Base-by-base conservation (phyloP, 2,797 vertebrate genomes). In the Taeniopygia guttata region DNA sequence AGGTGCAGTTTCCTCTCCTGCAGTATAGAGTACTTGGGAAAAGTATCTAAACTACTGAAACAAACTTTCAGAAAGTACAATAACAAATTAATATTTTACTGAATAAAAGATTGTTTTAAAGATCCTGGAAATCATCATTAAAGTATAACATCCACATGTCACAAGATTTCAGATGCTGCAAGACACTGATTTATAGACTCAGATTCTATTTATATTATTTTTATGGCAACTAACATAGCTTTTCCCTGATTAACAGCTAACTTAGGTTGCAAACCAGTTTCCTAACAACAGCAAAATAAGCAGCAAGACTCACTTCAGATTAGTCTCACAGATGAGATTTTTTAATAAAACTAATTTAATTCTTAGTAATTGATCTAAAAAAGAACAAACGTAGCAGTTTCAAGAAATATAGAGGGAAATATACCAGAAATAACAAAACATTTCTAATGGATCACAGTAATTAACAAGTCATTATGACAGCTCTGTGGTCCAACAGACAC, bases 201-300 rank as follows among this genome's bases (percentile, higher is more conserved):
- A 49, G 25, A 60, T 56, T 66, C 30, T 51, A 55, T 38, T 30
- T 68, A 54, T 55, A 70, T 17, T 58, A 67, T 32, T n/a, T 79
- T 70, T 55, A 75, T 22, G 22, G 30, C 68, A 90, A 52, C 25
- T 30, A 80, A 29, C 16, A 60, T 5, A 78, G 66, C 25, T 92
- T 66, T 81, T 79, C 38, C 54, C 32, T 74, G 40, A 32, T 76
- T 60, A 77, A 81, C 32, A 86, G 52, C 16, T 64, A 89, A 63
- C 32, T 34, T 58, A 29, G 43, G 26, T 54, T 77, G 68, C 10
- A 64, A 67, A 90, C 70, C 43, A 30, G 40, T 40, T 94, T 89
- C 25, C 52, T 84, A 69, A 68, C 54, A 78, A 89, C 68, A 94
- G 36, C 62, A 94, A 92, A 18, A 92, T 66, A n/a, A 94, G 73